A percentile compares a stretch with the other conserved stretches of the same genome.
phyloP scores from a whole-genome alignment of 2,797 vertebrate species.

The Tamandua tetradactyla region DNA sequence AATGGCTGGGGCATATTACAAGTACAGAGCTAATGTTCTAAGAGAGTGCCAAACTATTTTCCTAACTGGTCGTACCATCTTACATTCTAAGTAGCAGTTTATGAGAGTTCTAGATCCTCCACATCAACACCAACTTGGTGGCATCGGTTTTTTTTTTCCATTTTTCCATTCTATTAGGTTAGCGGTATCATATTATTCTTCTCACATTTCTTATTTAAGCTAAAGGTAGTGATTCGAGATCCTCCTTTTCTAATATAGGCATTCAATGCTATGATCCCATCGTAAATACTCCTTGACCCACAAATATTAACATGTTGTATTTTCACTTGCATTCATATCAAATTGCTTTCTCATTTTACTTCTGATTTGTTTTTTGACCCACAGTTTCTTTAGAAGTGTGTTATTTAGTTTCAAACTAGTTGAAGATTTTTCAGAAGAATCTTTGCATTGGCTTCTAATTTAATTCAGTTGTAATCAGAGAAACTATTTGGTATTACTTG shows the following conservation, averaged over 20 bases:
- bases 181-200: not conserved
- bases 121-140: not conserved
- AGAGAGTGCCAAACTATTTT: not conserved
- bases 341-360: not conserved
- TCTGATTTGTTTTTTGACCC: constrained; percentile 13
- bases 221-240: not conserved
- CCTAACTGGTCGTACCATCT: not conserved
- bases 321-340: constrained; percentile 9
- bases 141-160: not conserved
- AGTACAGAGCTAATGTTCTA: not conserved
- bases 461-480: not conserved
- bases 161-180: not conserved
- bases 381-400: not conserved
- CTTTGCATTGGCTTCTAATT: not conserved
- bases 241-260: not conserved
- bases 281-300: not conserved
- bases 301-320: not conserved
- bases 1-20: not conserved
- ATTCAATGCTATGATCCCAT: not conserved
- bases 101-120: not conserved
- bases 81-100: not conserved
- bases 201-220: not conserved
- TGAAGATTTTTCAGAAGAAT: not conserved
- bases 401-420: constrained; percentile 30
- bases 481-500: not conserved